Conservation (phyloP, 2,113 vertebrate genomes). For the Poeciliopsis turrubarensis region DNA sequence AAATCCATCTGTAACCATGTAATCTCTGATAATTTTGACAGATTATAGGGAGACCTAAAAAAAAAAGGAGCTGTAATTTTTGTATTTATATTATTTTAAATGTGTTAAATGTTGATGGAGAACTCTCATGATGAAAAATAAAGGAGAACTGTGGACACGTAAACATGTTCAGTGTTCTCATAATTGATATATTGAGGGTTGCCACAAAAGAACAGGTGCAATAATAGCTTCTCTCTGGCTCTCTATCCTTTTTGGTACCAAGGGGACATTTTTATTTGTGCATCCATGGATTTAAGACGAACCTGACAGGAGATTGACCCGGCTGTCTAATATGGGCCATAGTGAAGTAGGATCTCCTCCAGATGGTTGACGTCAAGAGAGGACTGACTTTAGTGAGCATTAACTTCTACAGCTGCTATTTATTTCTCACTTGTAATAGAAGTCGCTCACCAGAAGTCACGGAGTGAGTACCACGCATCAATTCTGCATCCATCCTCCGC, state of each 20-base stretch:
- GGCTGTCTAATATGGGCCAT: constrained; percentile 36
- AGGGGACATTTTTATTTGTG: constrained; percentile 20
- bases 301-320: constrained; percentile 50
- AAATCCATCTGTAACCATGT: no score
- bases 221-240: not conserved
- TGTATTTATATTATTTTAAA: no score
- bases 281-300: constrained; percentile 30
- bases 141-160: not conserved
- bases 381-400: constrained; percentile 58
- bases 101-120: no score
- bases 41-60: no score
- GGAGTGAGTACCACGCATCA: constrained; percentile 42
- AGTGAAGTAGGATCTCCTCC: constrained; percentile 38
- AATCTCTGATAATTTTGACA: not conserved
- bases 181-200: constrained; percentile 6
- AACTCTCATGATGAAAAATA: not conserved
- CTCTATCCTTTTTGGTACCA: not conserved
- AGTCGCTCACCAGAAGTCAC: constrained; percentile 30
- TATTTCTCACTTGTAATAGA: constrained; percentile 47
- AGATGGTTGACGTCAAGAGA: constrained; percentile 40
- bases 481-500: constrained; percentile 26
- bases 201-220: constrained; percentile 30
- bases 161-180: not conserved
- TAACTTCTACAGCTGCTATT: constrained; percentile 41
- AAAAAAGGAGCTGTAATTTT: not conserved